Conservation (phyloP, 2,113 vertebrate genomes). For the Tachysurus fulvidraco region DNA sequence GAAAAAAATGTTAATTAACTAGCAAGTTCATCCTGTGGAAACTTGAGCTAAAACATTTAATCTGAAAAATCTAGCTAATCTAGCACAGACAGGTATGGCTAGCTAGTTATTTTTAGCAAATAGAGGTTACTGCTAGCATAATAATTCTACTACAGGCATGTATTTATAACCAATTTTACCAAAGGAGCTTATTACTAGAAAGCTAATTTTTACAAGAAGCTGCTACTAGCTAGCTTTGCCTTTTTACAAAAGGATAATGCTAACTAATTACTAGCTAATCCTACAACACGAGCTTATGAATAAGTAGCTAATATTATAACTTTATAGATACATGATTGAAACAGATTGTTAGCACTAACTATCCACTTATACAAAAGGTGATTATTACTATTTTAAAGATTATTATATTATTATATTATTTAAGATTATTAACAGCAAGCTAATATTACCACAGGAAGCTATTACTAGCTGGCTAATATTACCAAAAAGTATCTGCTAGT, state of each 20-base stretch:
- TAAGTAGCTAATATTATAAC: neutral
- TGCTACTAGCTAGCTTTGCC: neutral
- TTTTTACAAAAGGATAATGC: no score
- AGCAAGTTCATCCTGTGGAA: neutral
- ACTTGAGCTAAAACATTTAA: neutral
- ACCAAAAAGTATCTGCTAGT: neutral
- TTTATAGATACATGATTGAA: neutral
- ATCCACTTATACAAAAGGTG: neutral
- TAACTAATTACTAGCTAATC: no score
- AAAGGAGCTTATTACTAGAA: neutral
- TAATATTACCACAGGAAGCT: neutral
- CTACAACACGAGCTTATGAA: no score
- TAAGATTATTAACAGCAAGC: neutral
- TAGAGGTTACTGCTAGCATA: neutral
- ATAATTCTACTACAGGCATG: neutral
- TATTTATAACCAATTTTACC: neutral
- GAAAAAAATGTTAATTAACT: neutral
- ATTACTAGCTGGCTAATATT: neutral
- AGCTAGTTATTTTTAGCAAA: neutral
- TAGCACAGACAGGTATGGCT: neutral
- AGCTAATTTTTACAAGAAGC: neutral
- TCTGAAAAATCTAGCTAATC: neutral
- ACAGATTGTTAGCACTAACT: neutral
- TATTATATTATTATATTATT: no score
- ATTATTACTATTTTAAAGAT: neutral